phyloP scores from a whole-genome alignment of 2,797 vertebrate genomes.

The Sebastes hubbsi region DNA sequence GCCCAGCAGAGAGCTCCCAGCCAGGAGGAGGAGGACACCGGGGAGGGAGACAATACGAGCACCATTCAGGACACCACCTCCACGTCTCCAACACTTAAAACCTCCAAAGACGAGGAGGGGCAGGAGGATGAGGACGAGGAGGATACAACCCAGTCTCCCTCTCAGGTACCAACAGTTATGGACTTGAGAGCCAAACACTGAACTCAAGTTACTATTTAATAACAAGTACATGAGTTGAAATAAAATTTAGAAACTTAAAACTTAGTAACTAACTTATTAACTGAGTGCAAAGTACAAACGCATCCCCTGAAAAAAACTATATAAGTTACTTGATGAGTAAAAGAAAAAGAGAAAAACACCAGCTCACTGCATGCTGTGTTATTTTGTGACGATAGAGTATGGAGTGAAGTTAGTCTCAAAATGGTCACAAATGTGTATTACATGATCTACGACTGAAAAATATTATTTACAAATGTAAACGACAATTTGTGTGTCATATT shows the following conservation, averaged over 20 bases:
- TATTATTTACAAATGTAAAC: too few species aligned
- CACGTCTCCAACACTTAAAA: conserved; percentile 60
- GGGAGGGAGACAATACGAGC: conserved; percentile 37
- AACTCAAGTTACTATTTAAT: background rate
- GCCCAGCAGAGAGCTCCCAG: conserved; percentile 76
- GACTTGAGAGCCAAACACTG: background rate
- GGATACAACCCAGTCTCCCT: conserved; percentile 70
- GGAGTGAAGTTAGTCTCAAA: too few species aligned
- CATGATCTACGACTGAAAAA: too few species aligned
- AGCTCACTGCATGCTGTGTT: background rate
- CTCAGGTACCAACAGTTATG: conserved; percentile 58
- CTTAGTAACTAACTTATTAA: too few species aligned
- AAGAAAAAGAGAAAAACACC: background rate
- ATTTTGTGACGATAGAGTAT: background rate
- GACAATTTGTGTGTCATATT: too few species aligned
- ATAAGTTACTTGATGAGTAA: background rate
- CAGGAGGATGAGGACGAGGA: conserved; percentile 71
- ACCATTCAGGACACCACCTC: conserved; percentile 33
- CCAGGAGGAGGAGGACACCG: conserved; percentile 76
- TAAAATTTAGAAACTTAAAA: too few species aligned
- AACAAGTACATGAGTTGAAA: background rate
- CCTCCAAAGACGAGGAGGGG: conserved; percentile 63
- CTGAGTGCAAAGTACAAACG: background rate
- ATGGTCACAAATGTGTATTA: too few species aligned
- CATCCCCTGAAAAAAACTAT: background rate